These are phyloP conservation scores for Drosophila arawakana DNA, from an alignment of 1,140 invertebrate species.

Conservation along the genomic window DNA sequence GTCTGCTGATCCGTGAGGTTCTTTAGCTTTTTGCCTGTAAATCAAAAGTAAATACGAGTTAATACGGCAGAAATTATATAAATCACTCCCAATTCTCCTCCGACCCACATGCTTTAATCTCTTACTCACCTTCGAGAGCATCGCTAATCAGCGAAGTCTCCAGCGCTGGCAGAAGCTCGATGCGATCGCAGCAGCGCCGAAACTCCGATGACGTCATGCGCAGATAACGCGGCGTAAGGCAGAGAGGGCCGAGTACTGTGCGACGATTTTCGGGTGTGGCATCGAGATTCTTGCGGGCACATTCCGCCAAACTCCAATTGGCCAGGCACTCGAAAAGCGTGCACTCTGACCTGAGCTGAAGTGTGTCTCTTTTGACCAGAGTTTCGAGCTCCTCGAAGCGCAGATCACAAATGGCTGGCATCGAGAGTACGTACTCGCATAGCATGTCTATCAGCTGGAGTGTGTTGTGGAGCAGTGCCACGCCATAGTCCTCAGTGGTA, in stretches of 20 bases:
- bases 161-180: conserved; percentile 71
- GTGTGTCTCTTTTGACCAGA: conserved; percentile 72
- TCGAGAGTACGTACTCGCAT: conserved; percentile 69
- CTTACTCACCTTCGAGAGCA: conserved; percentile 70
- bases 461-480: conserved; percentile 77
- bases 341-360: conserved; percentile 76
- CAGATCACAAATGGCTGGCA: conserved; percentile 67
- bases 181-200: conserved; percentile 72
- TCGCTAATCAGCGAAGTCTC: conserved; percentile 73
- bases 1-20: conserved; percentile 81
- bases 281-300: conserved; percentile 72
- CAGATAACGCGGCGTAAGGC: conserved; percentile 80
- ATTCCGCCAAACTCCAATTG: conserved; percentile 80
- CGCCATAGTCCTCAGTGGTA: conserved; percentile 81
- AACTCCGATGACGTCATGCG: conserved; percentile 73
- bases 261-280: conserved; percentile 76
- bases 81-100: too few species aligned
- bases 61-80: not conserved
- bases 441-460: conserved; percentile 84
- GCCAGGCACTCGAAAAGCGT: conserved; percentile 78
- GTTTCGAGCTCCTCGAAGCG: conserved; percentile 83
- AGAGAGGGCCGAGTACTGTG: conserved; percentile 76
- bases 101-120: not conserved
- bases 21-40: conserved; percentile 76
- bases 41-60: not conserved